A percentile compares a stretch with the other conserved stretches of the same genome.
phyloP scores from a whole-genome alignment of 37 sponge, comb jelly and placozoan species.

The Chondrosia reniformis region DNA sequence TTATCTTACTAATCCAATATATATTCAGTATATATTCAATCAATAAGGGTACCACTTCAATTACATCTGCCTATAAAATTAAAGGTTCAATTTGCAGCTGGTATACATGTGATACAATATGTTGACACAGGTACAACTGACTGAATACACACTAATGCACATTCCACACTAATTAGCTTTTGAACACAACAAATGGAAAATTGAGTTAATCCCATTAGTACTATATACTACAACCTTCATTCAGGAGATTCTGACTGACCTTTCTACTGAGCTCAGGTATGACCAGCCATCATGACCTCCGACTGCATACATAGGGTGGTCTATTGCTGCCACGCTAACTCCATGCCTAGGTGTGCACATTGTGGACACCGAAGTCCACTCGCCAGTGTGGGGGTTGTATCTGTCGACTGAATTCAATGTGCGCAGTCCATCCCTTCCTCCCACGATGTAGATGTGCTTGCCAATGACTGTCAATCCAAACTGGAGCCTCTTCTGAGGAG shows the following conservation, averaged over 20 bases:
- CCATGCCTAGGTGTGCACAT: conserved; percentile 80
- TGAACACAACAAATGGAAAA: too few species aligned
- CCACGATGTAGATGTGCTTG: conserved; percentile 48
- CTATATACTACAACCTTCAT: too few species aligned
- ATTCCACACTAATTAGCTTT: too few species aligned
- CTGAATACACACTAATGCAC: too few species aligned
- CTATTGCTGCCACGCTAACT: conserved; percentile 62
- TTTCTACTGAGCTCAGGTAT: conserved; percentile 67
- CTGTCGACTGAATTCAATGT: conserved; percentile 70
- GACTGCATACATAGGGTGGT: conserved; percentile 80
- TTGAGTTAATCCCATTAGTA: too few species aligned
- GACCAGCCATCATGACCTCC: conserved; percentile 87
- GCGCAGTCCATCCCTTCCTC: conserved; percentile 68
- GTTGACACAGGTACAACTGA: too few species aligned
- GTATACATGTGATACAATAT: too few species aligned
- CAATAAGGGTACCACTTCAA: too few species aligned
- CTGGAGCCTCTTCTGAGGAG: conserved; percentile 49
- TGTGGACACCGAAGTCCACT: conserved; percentile 39
- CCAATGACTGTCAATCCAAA: conserved; percentile 59
- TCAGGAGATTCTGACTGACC: conserved; percentile 28
- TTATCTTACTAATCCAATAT: too few species aligned
- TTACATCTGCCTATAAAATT: too few species aligned
- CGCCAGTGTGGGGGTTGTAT: conserved; percentile 37
- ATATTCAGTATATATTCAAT: too few species aligned
- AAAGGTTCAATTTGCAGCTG: too few species aligned